phyloP scores from a whole-genome alignment of 1,140 invertebrate genomes.

The Stenopsyche tienmushanensis region DNA sequence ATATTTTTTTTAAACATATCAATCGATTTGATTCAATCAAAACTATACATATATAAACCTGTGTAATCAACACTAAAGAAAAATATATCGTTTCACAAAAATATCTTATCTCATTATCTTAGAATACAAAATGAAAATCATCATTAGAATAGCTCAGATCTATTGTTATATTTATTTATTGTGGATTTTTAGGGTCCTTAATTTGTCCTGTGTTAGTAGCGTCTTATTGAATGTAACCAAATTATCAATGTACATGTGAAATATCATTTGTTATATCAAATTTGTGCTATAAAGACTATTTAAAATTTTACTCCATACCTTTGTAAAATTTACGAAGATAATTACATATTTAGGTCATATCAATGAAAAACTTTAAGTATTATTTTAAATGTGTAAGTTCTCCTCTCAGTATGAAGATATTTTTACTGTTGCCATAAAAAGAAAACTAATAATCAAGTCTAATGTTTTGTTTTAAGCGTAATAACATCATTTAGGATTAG shows the following conservation, averaged over 20 bases:
- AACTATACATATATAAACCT: slow-evolving; percentile 13
- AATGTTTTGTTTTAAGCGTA: too few relatives aligned
- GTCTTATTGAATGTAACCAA: too few relatives aligned
- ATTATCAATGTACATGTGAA: too few relatives aligned
- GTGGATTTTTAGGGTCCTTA: too few relatives aligned
- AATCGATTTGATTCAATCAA: slow-evolving; percentile 10
- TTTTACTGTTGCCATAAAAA: too few relatives aligned
- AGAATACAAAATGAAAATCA: not conserved
- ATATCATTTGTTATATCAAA: slow-evolving; percentile 8
- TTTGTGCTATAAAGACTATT: not conserved
- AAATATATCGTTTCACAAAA: not conserved
- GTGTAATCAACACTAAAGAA: not conserved
- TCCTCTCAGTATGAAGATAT: not conserved
- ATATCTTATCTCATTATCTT: slow-evolving; percentile 1
- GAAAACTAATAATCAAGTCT: too few relatives aligned
- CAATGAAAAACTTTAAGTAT: not conserved
- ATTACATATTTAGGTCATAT: slow-evolving; percentile 1
- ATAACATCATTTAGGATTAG: too few relatives aligned
- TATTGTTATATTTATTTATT: not conserved
- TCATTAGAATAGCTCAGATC: slow-evolving; percentile 1
- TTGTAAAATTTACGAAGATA: too few relatives aligned
- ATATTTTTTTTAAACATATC: slow-evolving; percentile 18
- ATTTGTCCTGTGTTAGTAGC: too few relatives aligned
- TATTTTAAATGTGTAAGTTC: not conserved
- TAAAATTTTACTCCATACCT: not conserved